Evolutionary conservation across 1,140 invertebrate genomes (phyloP).

Genomic region (Drosophila murphyi): DNA sequence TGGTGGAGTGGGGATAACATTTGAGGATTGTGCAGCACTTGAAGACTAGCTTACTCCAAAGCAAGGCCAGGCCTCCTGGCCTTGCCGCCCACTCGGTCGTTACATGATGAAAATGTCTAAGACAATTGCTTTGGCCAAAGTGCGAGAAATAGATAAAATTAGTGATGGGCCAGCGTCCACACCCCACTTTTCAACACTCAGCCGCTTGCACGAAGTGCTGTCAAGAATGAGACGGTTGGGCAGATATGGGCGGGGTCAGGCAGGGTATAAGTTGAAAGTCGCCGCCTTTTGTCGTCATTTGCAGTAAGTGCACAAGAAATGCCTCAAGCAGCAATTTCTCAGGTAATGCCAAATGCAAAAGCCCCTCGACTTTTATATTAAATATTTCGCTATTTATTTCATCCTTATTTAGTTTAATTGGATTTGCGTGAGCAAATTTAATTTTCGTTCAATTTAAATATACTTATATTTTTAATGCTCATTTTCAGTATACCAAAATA

Average conservation of each 20-base stretch:
- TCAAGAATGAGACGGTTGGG: not conserved
- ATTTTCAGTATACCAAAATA: not conserved
- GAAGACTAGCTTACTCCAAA: slow-evolving; percentile 33
- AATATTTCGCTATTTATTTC: slow-evolving; percentile 46
- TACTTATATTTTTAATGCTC: slow-evolving; percentile 1
- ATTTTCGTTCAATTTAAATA: slow-evolving; percentile 29
- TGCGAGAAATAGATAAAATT: slow-evolving; percentile 83
- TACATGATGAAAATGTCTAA: slow-evolving; percentile 79
- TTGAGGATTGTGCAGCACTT: slow-evolving; percentile 45
- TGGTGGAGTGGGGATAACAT: slow-evolving; percentile 14
- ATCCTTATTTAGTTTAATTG: slow-evolving; percentile 66
- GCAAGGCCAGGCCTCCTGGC: not conserved
- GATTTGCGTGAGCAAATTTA: slow-evolving; percentile 45
- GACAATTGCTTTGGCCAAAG: slow-evolving; percentile 81
- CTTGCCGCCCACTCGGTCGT: not conserved
- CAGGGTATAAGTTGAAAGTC: slow-evolving; percentile 11
- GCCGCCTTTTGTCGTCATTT: slow-evolving; percentile 35
- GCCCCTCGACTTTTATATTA: slow-evolving; percentile 45
- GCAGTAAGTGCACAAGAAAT: slow-evolving; percentile 13
- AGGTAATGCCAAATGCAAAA: slow-evolving; percentile 38
- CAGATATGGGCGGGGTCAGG: not conserved
- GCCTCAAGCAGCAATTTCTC: slow-evolving; percentile 34
- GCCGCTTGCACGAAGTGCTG: not conserved
- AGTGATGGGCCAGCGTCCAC: slow-evolving; percentile 63
- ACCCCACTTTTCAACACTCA: slow-evolving; percentile 24